Evolutionary conservation across 2,113 vertebrate genomes (phyloP).

Genomic region (Struthidea cinerea): DNA sequence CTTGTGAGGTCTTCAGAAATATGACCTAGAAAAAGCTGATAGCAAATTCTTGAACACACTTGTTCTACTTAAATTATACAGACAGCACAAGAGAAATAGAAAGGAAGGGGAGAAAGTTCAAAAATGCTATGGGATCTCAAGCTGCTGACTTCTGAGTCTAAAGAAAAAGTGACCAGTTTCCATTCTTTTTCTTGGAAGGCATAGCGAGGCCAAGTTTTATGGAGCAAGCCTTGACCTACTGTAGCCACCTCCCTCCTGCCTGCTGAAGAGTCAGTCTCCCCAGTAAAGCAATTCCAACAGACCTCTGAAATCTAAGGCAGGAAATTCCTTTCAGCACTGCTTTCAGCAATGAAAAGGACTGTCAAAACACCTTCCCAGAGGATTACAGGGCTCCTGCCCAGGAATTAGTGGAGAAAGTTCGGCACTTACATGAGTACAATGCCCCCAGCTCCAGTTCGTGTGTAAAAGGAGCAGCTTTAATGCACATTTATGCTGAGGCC

Average conservation of each 20-base stretch:
- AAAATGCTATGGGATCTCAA: not conserved
- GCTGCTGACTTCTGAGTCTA: not conserved
- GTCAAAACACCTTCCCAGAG: conserved; percentile 52
- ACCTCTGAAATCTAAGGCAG: conserved; percentile 50
- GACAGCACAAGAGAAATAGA: not conserved
- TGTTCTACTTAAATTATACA: not conserved
- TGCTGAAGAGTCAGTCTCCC: not conserved
- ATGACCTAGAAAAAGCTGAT: not conserved
- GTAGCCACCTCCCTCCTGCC: not conserved
- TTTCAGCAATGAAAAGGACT: conserved; percentile 39
- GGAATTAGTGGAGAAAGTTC: conserved; percentile 14
- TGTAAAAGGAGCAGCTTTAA: not conserved
- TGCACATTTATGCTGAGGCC: not conserved
- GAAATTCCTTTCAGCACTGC: conserved; percentile 63
- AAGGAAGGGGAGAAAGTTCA: not conserved
- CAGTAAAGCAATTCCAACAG: conserved; percentile 23
- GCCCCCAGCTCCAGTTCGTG: not conserved
- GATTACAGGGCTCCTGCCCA: conserved; percentile 16
- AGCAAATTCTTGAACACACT: conserved; percentile 2
- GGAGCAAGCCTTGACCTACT: not conserved
- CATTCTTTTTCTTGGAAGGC: conserved; percentile 1
- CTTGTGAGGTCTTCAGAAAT: conserved; percentile 13
- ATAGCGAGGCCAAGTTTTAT: not conserved
- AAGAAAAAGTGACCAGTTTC: conserved; percentile 16
- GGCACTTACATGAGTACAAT: not conserved